These are phyloP conservation scores for Psix sp. DNA, from an alignment of 1,140 invertebrate species.

Conservation along the genomic window DNA sequence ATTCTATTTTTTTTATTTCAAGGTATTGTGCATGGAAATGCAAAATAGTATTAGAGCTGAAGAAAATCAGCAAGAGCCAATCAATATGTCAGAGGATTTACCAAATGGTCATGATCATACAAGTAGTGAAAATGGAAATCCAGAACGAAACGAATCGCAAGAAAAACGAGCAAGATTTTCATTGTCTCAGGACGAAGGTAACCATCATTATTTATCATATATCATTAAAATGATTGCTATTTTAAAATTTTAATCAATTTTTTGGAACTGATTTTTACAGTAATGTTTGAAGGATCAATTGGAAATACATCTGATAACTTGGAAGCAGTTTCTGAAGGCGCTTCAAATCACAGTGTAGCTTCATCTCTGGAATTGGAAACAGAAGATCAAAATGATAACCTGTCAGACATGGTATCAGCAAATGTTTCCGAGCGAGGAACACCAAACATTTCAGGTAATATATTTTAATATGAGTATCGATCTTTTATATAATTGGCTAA, in stretches of 20 bases:
- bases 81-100: slow-evolving; percentile 68
- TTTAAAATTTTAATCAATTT: not conserved
- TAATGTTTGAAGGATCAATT: slow-evolving; percentile 80
- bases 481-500: not conserved
- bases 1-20: not conserved
- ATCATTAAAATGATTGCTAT: not conserved
- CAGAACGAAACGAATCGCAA: slow-evolving; percentile 77
- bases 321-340: slow-evolving; percentile 95
- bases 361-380: slow-evolving; percentile 90
- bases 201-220: not conserved
- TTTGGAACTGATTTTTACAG: slow-evolving; percentile 47
- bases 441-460: slow-evolving; percentile 91
- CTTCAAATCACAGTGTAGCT: slow-evolving; percentile 95
- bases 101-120: slow-evolving; percentile 64
- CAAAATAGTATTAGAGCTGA: slow-evolving; percentile 64
- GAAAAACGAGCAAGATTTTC: slow-evolving; percentile 85
- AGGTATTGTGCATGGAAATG: slow-evolving; percentile 76
- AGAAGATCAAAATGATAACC: slow-evolving; percentile 94
- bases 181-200: slow-evolving; percentile 91
- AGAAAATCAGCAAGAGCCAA: slow-evolving; percentile 59
- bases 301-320: slow-evolving; percentile 95
- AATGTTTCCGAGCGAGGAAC: slow-evolving; percentile 92
- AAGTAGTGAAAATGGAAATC: slow-evolving; percentile 60
- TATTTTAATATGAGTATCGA: not conserved
- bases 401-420: slow-evolving; percentile 95